Evolutionary conservation across 2,888 invertebrate species (phyloP).

Genomic region (Aphidius colemani): DNA sequence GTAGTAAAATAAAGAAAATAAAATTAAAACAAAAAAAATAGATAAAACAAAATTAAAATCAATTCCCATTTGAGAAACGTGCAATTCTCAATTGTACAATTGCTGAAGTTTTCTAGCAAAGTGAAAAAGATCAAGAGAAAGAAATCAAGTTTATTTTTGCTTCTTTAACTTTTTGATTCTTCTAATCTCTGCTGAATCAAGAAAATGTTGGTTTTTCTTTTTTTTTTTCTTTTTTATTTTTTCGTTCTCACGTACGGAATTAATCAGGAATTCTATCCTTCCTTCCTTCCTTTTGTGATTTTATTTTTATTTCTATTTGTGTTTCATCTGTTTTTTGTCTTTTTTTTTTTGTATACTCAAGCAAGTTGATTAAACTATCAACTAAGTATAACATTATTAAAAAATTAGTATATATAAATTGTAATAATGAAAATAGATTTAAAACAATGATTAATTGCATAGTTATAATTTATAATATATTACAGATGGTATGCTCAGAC

Average conservation of each 20-base stretch:
- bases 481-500: constrained; percentile 72
- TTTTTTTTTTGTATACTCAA: not conserved
- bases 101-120: constrained; percentile 4
- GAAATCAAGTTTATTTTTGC: constrained; percentile 7
- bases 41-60: constrained; percentile 24
- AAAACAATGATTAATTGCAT: not conserved
- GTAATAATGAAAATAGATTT: too few species aligned
- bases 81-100: constrained; percentile 21
- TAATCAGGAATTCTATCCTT: too few species aligned
- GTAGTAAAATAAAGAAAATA: constrained; percentile 19
- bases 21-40: constrained; percentile 15
- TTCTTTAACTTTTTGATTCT: constrained; percentile 9
- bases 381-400: too few species aligned
- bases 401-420: too few species aligned
- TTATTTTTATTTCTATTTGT: too few species aligned
- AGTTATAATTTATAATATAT: not conserved
- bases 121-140: not conserved
- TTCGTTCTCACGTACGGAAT: too few species aligned
- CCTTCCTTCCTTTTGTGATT: too few species aligned
- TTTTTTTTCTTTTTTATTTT: too few species aligned
- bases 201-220: too few species aligned
- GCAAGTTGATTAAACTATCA: too few species aligned
- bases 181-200: too few species aligned
- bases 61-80: constrained; percentile 30
- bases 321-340: not conserved